phyloP scores from a whole-genome alignment of 1,140 invertebrate genomes.

The Calosoma granatense region DNA sequence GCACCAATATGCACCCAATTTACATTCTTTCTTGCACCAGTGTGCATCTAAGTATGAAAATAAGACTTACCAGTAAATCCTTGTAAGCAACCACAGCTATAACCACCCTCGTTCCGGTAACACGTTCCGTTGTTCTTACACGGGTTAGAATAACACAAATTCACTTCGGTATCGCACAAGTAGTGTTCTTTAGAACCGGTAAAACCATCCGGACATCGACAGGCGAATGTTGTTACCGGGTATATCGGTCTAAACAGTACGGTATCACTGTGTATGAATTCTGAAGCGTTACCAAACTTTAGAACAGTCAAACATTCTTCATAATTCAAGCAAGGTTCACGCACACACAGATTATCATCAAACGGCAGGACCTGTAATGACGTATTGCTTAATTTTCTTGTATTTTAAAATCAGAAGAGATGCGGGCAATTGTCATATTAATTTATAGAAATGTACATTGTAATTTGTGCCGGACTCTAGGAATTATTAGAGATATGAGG shows the following conservation, averaged over 20 bases:
- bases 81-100: constrained; percentile 75
- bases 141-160: constrained; percentile 93
- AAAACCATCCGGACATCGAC: constrained; percentile 75
- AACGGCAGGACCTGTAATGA: constrained; percentile 73
- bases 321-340: constrained; percentile 93
- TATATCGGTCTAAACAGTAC: constrained; percentile 92
- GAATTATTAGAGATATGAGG: no score
- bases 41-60: no score
- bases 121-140: constrained; percentile 87
- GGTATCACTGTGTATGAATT: constrained; percentile 82
- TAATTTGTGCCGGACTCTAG: no score
- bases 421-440: no score
- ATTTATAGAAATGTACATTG: no score
- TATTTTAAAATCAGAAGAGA: constrained; percentile 3
- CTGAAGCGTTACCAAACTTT: constrained; percentile 88
- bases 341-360: constrained; percentile 92
- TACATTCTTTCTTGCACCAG: no score
- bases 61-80: constrained; percentile 57
- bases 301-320: constrained; percentile 87
- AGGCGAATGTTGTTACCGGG: constrained; percentile 89
- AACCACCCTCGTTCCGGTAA: constrained; percentile 77
- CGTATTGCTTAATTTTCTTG: constrained; percentile 10
- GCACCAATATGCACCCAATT: no score
- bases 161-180: constrained; percentile 92
- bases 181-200: constrained; percentile 85